Evolutionary conservation across 2,797 vertebrate species (phyloP), one percentile per base, ranked within the genome.

Genomic region (Vespertilio murinus): DNA sequence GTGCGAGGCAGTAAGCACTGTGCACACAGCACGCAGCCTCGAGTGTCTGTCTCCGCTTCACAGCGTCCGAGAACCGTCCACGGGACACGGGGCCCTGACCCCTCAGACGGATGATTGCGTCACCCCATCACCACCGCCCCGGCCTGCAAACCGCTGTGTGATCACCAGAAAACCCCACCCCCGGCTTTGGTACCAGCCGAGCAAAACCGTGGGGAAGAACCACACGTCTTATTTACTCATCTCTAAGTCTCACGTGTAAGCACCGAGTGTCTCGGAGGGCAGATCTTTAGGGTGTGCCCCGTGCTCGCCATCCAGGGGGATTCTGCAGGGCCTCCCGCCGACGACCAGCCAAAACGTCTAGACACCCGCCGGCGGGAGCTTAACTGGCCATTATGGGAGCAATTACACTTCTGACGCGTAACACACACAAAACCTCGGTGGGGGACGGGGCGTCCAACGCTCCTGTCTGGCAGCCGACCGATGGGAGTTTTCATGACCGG

Each of bases 321-420:
- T 35, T 78, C 61, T 38, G 28, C 49, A 25, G 52, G 1, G 56
- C 67, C 42, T 69, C 16, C 45, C 18, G 49, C 88, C 73, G 59
- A 80, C 9, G 70, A 65, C 78, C 92, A 84, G 73, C 47, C 3
- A 4, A 30, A 77, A 77, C 22, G 95, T 96, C 96, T 96, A 97
- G 95, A 96, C 96, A 67, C 7, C 25, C 25, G 30, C 14, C 25
- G 33, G 33, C 4, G 0, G 75, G 23, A 69, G 64, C 94, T 2
- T 28, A 88, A 89, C 59, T n/a, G 90, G 89, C 81, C 90, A 35
- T 88, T 45, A 95, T 13, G 3, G 38, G 69, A 65, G 84, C 70
- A 90, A 93, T 88, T 90, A 73, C 25, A 65, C 30, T 69, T 85
- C 81, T 95, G 87, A 94, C 82, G 47, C 25, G 16, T 35, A 45